A percentile compares a stretch with the other conserved stretches of the same genome.
phyloP scores from a whole-genome alignment of 1,140 invertebrate genomes.

The Pristionchus pacificus region DNA sequence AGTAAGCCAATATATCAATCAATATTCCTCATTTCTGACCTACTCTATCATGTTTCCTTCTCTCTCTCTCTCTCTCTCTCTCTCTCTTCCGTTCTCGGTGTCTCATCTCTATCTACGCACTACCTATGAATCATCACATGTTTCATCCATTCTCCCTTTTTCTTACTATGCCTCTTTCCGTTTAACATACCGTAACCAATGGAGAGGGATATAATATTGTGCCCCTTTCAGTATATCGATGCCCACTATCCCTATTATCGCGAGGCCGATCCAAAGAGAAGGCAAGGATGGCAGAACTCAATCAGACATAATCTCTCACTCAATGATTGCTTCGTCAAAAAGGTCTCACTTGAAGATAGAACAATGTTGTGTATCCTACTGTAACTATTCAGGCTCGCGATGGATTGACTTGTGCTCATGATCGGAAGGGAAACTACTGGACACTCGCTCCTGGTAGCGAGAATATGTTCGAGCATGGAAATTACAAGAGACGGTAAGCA shows the following conservation, averaged over 20 bases:
- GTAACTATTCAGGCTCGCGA: constrained; percentile 31
- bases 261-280: constrained; percentile 62
- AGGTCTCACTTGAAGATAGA: background rate
- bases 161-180: background rate
- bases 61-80: too few relatives aligned
- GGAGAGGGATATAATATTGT: too few relatives aligned
- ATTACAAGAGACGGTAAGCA: constrained; percentile 70
- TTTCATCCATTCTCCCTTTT: too few relatives aligned
- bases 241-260: constrained; percentile 93
- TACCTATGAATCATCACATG: constrained; percentile 62
- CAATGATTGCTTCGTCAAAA: constrained; percentile 97
- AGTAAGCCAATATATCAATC: constrained; percentile 61
- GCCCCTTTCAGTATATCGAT: constrained; percentile 75
- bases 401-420: constrained; percentile 57
- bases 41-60: too few relatives aligned
- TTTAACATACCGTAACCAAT: too few relatives aligned
- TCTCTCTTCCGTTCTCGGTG: constrained; percentile 65
- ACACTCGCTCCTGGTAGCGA: constrained; percentile 74
- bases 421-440: constrained; percentile 68
- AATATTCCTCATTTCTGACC: constrained; percentile 63
- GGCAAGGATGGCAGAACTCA: constrained; percentile 92
- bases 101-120: constrained; percentile 65
- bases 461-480: constrained; percentile 94
- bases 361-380: background rate
- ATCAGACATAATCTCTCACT: constrained; percentile 92